phyloP scores from a whole-genome alignment of 53 echinoderm and acorn worm genomes.

The Zoroaster sp. region DNA sequence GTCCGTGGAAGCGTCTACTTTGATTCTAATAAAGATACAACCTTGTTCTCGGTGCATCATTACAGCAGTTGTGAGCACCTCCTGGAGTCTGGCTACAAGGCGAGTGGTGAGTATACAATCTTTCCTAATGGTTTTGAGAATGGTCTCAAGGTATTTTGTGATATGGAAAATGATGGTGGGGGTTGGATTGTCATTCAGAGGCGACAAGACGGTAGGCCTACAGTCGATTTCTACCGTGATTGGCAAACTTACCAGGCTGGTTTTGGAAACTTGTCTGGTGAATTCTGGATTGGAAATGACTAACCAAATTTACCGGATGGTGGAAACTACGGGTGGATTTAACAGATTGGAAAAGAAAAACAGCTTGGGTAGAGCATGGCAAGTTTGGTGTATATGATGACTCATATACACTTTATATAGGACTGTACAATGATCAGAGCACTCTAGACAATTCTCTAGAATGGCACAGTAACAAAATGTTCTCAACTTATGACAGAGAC shows the following conservation, averaged over 20 bases:
- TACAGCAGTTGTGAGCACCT: background rate
- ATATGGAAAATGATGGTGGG: background rate
- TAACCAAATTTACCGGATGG: background rate
- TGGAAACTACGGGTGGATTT: background rate
- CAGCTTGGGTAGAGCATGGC: background rate
- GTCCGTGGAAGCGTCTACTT: background rate
- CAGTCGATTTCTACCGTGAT: background rate
- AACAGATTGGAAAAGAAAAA: background rate
- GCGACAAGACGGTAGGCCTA: background rate
- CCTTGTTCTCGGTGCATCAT: background rate
- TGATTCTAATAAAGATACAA: background rate
- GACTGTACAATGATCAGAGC: background rate
- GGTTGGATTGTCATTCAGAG: constrained; percentile 3
- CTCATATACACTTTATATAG: background rate
- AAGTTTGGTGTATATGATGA: background rate
- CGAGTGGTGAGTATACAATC: background rate
- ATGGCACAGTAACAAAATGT: background rate
- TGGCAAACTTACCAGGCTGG: constrained; percentile 22
- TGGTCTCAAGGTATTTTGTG: background rate
- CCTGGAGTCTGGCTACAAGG: background rate
- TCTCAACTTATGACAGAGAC: constrained; percentile 2
- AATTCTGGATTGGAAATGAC: constrained; percentile 20
- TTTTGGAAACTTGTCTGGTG: background rate
- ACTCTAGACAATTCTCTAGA: background rate
- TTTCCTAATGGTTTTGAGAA: background rate